Evolutionary conservation across 2,113 vertebrate species (phyloP), one percentile per base, ranked within the genome.

Genomic region (Halichoerus grypus): DNA sequence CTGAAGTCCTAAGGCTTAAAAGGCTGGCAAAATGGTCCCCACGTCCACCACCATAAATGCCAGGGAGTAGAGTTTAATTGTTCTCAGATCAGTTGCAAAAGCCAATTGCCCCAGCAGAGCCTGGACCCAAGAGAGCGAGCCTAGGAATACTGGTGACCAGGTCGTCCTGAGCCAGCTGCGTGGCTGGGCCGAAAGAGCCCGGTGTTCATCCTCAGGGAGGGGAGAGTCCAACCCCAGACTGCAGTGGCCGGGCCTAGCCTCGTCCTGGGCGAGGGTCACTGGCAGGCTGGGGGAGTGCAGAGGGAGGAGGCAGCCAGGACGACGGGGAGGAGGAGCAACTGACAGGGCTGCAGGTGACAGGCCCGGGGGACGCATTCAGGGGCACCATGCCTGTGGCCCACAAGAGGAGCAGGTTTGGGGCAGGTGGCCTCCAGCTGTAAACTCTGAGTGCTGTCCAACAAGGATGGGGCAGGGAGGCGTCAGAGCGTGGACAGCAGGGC

Each of bases 401-500:
- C 77, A 46, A 28, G 31, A 51, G 46, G 4, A 42, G 31, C 14
- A 3, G 42, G 42, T 33, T 33, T 36, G 71, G 49, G n/a, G 33
- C 61, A 61, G 26, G 24, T 4, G 8, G 65, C 36, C 67, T 46
- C 3, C 36, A 65, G 36, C 12, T 14, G 72, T 28, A 76, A 26
- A 18, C 28, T 31, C n/a, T 69, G 55, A 74, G 65, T 0, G 0
- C 46, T 24, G 22, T 69, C 21, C n/a, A 72, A 31, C 1, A 4
- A 3, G 65, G 57, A n/a, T 46, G 12, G 46, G 57, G 39, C 36
- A 49, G 31, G 6, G 12, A 2, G 31, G 69, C 11, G 14, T 81
- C 2, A 24, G 26, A 42, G 84, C 1, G 12, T 9, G 49, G 49
- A n/a, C 10, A 10, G 11, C 1, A 5, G 26, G 2, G 6, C 4